Evolutionary conservation across 2,113 vertebrate genomes (phyloP), one percentile per base, ranked within the genome.

Genomic region (Rhea pennata): DNA sequence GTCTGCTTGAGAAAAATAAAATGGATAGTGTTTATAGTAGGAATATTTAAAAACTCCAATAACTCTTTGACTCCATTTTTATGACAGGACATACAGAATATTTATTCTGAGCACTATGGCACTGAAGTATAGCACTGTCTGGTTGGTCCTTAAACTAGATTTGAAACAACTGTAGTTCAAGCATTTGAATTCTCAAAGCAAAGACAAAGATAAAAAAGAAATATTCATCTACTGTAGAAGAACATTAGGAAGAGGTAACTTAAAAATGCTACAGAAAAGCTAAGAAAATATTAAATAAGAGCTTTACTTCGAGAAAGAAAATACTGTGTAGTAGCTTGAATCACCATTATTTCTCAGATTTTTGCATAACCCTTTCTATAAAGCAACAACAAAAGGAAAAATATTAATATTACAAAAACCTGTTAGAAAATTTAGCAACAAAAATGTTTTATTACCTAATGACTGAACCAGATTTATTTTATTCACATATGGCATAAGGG

Each of bases 201-300:
- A 95, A 92, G 26, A 62, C 31, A 80, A 76, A 89, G 24, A 75
- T 64, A 75, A 89, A 97, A 97, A 91, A 44, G 39, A 91, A 76
- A 4, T 19, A 84, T 59, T 75, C 10, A 79, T 67, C 12, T 85
- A 17, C 64, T 94, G 26, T 66, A 8, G 29, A 84, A 64, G 62
- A 92, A 85, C 22, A n/a, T 17, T 90, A 72, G 26, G 40, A 90
- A 84, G 44, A 76, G 0, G 1, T n/a, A 84, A 59, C 13, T 11
- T 80, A 13, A 71, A 80, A 74, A 27, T 66, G 33, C 15, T 48
- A 36, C 16, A 56, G 15, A 82, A 73, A 75, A 87, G 4, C 46
- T n/a, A 87, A 66, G 51, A 53, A 84, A 70, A 61, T 42, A 5
- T 85, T 75, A 81, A 94, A 92, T 67, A 81, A 2, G 22, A 96